Percentiles rank a stretch among this genome's conserved stretches.
Evolutionary conservation across 2,888 invertebrate genomes (phyloP).

Genomic region (Syrphus vitripennis): DNA sequence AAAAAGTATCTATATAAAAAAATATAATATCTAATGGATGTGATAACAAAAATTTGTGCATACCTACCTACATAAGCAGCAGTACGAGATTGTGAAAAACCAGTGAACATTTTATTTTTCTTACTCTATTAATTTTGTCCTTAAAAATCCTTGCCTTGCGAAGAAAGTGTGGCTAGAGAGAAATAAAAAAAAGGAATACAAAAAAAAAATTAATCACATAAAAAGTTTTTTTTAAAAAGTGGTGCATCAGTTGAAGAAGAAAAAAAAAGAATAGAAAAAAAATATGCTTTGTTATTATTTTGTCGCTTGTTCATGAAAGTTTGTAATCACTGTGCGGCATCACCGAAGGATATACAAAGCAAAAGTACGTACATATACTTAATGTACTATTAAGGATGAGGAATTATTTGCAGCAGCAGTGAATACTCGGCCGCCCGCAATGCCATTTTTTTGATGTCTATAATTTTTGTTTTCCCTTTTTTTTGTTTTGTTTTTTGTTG

Average conservation of each 20-base stretch:
- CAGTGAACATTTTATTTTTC: conserved; percentile 47
- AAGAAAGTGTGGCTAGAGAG: conserved; percentile 31
- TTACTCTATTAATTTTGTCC: conserved; percentile 29
- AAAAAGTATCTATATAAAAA: conserved; percentile 11
- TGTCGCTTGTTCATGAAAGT: conserved; percentile 61
- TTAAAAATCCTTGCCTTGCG: conserved; percentile 28
- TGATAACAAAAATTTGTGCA: conserved; percentile 62
- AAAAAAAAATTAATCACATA: not conserved
- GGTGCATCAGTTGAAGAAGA: conserved; percentile 44
- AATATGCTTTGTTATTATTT: conserved; percentile 59
- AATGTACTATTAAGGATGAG: conserved; percentile 43
- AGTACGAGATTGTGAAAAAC: conserved; percentile 49
- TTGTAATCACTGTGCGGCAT: conserved; percentile 65
- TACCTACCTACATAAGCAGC: too few relatives aligned
- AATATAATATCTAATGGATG: conserved; percentile 45
- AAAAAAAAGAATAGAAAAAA: conserved; percentile 24
- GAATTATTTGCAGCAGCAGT: conserved; percentile 45
- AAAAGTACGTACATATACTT: conserved; percentile 49
- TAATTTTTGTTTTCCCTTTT: conserved; percentile 14
- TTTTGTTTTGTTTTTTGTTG: conserved; percentile 1
- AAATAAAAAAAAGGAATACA: conserved; percentile 12
- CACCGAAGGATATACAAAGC: conserved; percentile 67
- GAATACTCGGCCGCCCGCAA: conserved; percentile 40
- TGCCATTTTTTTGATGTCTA: conserved; percentile 27
- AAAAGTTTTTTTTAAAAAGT: conserved; percentile 30